Conservation (phyloP, 1,140 invertebrate species). For the Chionoecetes opilio region DNA sequence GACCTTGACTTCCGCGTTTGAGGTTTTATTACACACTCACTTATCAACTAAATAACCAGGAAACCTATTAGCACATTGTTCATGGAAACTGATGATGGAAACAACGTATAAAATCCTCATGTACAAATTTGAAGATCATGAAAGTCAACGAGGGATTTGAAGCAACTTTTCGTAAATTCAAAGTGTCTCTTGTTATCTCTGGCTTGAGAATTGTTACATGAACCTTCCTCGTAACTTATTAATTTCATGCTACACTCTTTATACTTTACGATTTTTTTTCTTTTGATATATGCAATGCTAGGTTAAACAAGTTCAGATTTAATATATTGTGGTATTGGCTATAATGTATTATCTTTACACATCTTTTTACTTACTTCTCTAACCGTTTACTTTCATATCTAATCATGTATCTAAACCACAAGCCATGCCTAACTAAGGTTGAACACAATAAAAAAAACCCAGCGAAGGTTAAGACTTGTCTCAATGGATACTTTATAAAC, state of each 20-base stretch:
- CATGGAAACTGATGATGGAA: background rate
- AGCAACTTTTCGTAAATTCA: too few species aligned
- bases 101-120: background rate
- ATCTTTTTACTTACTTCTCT: background rate
- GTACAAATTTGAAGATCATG: too few species aligned
- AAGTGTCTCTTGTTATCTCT: background rate
- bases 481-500: background rate
- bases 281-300: too few species aligned
- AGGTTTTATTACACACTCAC: background rate
- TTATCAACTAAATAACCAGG: background rate
- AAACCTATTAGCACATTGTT: background rate
- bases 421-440: background rate
- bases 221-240: too few species aligned
- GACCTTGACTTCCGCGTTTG: background rate
- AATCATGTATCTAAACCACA: background rate
- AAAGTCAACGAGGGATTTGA: too few species aligned
- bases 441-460: background rate
- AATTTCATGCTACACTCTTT: too few species aligned
- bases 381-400: background rate
- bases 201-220: too few species aligned
- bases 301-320: too few species aligned
- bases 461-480: background rate
- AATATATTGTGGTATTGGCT: too few species aligned
- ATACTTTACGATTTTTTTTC: too few species aligned
- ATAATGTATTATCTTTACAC: too few species aligned